phyloP scores from a whole-genome alignment of 2,797 vertebrate genomes.

The Ficedula albicollis region DNA sequence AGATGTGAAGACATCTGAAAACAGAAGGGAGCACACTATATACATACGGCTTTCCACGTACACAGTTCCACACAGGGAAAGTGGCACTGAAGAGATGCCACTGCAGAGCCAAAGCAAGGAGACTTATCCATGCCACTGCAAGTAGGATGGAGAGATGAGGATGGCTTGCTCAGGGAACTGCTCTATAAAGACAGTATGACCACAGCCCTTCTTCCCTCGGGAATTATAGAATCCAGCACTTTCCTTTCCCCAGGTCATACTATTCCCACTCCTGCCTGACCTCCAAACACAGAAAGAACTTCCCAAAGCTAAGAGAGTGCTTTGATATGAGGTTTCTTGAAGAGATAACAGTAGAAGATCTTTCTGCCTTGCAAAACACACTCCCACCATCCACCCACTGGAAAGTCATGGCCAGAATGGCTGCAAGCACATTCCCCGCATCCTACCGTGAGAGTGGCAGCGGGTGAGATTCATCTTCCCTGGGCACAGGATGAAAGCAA shows the following conservation, averaged over 20 bases:
- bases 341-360: neutral
- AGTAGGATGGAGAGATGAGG: neutral
- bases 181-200: neutral
- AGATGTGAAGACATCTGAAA: neutral
- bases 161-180: neutral
- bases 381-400: neutral
- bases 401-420: neutral
- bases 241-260: neutral
- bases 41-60: neutral
- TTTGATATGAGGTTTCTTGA: neutral
- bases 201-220: neutral
- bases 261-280: neutral
- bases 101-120: neutral
- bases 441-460: neutral
- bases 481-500: constrained; percentile 12
- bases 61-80: neutral
- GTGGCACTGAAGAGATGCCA: neutral
- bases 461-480: neutral
- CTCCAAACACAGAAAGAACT: neutral
- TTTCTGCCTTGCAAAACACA: neutral
- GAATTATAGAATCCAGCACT: neutral
- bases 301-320: neutral
- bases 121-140: neutral
- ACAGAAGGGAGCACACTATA: neutral
- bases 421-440: neutral